A percentile compares a stretch with the other conserved stretches of the same genome.
Conservation (phyloP, 2,797 vertebrate genomes). For the Salarias fasciatus region DNA sequence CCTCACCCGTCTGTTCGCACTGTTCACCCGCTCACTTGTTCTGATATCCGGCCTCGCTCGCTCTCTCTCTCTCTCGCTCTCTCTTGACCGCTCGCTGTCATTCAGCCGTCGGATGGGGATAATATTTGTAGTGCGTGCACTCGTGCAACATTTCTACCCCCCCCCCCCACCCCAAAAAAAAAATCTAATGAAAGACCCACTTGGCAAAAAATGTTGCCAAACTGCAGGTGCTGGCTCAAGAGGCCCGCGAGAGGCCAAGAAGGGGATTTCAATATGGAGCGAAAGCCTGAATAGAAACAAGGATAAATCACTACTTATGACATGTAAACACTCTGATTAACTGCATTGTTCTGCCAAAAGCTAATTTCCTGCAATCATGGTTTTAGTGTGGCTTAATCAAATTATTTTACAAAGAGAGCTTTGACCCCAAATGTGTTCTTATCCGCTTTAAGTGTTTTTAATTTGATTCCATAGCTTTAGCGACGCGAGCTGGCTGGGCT, state of each 20-base stretch:
- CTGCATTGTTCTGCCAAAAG: background rate
- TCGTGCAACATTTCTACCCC: background rate
- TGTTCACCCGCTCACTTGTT: conserved; percentile 46
- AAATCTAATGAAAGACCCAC: conserved; percentile 11
- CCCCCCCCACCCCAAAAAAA: no score
- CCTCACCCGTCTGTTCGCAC: conserved; percentile 65
- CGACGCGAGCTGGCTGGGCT: no score
- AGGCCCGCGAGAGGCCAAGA: background rate
- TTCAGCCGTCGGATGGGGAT: no score
- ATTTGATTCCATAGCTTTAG: no score
- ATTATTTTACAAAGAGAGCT: no score
- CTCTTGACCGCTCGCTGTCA: no score
- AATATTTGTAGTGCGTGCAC: no score
- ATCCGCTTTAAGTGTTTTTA: no score
- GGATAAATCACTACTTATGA: background rate
- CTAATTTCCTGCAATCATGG: background rate
- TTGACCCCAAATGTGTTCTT: no score
- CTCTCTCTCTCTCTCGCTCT: conserved; percentile 40
- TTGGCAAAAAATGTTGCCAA: conserved; percentile 9
- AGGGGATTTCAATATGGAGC: background rate
- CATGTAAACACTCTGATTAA: background rate
- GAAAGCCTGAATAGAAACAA: conserved; percentile 4
- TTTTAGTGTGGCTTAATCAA: background rate
- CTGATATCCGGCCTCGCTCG: conserved; percentile 35
- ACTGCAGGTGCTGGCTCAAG: conserved; percentile 44